These are phyloP conservation scores for Channa maculata DNA, from an alignment of 2,113 vertebrate genomes.

Conservation along the genomic window DNA sequence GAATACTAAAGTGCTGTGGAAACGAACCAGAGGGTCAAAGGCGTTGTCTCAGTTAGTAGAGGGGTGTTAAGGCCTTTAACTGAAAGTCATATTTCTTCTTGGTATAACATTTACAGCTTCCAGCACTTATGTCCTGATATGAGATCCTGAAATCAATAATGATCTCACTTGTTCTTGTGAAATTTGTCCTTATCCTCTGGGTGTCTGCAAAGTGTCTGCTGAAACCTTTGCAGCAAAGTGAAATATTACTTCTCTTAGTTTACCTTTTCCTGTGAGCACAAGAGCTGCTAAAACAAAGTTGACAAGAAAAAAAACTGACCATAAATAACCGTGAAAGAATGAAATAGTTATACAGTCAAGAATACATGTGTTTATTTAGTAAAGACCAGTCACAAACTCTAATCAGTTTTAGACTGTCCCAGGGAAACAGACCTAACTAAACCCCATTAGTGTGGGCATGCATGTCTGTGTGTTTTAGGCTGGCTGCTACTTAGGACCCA, in stretches of 20 bases:
- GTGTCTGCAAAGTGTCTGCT: conserved; percentile 53
- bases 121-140: conserved; percentile 57
- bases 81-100: conserved; percentile 64
- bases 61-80: conserved; percentile 46
- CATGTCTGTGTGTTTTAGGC: conserved; percentile 56
- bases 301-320: conserved; percentile 44
- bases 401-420: conserved; percentile 81
- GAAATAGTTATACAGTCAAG: conserved; percentile 54
- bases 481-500: conserved; percentile 61
- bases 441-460: conserved; percentile 78
- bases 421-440: conserved; percentile 68
- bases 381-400: conserved; percentile 63
- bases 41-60: conserved; percentile 20
- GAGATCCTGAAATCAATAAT: conserved; percentile 67
- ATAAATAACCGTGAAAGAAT: conserved; percentile 48
- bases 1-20: conserved; percentile 67
- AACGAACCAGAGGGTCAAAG: conserved; percentile 42
- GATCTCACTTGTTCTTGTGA: conserved; percentile 58
- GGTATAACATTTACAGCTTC: conserved; percentile 63
- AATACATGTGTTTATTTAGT: conserved; percentile 33
- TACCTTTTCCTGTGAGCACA: conserved; percentile 49
- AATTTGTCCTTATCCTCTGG: conserved; percentile 52
- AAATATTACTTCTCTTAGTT: conserved; percentile 57
- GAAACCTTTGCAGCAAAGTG: conserved; percentile 39
- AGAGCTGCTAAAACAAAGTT: conserved; percentile 33